These are phyloP conservation scores for Cydia pomonella DNA, from an alignment of 1,140 invertebrate genomes.

Conservation along the genomic window DNA sequence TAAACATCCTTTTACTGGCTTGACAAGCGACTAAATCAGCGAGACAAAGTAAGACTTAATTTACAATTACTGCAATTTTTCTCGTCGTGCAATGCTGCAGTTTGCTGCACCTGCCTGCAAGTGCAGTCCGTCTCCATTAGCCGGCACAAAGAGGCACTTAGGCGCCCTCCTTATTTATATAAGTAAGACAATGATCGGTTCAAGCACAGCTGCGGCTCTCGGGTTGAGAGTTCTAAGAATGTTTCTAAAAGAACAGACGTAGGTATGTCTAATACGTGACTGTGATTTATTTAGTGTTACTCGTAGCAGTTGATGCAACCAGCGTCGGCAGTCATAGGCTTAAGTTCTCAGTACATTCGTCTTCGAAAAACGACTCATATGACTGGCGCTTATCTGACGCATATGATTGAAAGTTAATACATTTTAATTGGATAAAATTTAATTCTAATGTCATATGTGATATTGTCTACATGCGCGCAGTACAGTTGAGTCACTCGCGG, in stretches of 20 bases:
- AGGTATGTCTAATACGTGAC: too few relatives aligned
- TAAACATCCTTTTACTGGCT: background rate
- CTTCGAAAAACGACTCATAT: too few relatives aligned
- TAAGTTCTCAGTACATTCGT: too few relatives aligned
- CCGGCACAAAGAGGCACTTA: background rate
- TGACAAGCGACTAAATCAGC: background rate
- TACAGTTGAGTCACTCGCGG: too few relatives aligned
- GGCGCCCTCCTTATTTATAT: background rate
- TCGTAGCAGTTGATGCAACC: too few relatives aligned
- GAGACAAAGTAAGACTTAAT: background rate
- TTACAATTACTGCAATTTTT: slow-evolving; percentile 7
- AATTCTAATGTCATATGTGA: too few relatives aligned
- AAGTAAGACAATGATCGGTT: slow-evolving; percentile 4
- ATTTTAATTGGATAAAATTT: too few relatives aligned
- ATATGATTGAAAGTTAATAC: too few relatives aligned
- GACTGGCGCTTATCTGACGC: too few relatives aligned
- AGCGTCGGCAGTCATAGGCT: too few relatives aligned
- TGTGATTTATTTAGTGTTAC: too few relatives aligned
- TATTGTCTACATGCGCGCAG: too few relatives aligned
- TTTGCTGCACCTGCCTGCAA: slow-evolving; percentile 22
- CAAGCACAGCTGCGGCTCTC: background rate
- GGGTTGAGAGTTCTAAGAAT: background rate
- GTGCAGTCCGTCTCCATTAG: slow-evolving; percentile 10
- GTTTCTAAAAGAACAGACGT: background rate
- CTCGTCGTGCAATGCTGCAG: background rate